A percentile compares a stretch with the other conserved stretches of the same genome.
These are phyloP conservation scores for Rhizomys pruinosus DNA, from an alignment of 2,113 vertebrate genomes.

Conservation along the genomic window DNA sequence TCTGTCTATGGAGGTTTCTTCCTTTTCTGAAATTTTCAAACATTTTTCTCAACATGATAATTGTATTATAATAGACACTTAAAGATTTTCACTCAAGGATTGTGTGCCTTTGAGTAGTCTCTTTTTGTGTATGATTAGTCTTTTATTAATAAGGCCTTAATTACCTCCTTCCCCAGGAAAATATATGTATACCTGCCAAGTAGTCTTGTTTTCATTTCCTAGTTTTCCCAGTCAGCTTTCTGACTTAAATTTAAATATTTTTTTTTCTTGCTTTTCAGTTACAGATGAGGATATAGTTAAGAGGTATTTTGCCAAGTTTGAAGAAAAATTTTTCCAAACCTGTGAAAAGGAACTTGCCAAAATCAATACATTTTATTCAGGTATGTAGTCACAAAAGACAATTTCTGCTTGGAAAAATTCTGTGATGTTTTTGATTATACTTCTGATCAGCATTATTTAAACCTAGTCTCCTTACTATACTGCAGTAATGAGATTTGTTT, in stretches of 20 bases:
- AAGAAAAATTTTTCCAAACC: conserved; percentile 99
- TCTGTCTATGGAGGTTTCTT: conserved; percentile 14
- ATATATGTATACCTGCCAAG: conserved; percentile 34
- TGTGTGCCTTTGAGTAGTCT: conserved; percentile 50
- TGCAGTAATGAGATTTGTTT: conserved; percentile 5
- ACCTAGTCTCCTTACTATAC: neutral
- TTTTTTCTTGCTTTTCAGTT: conserved; percentile 86
- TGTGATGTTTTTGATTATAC: conserved; percentile 12
- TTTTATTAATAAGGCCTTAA: conserved; percentile 14
- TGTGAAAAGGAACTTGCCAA: conserved; percentile 99
- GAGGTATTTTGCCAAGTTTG: conserved; percentile 98
- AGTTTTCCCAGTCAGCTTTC: conserved; percentile 24
- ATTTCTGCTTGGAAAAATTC: conserved; percentile 28
- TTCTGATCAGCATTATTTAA: neutral
- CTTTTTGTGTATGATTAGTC: neutral
- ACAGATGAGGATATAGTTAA: conserved; percentile 98
- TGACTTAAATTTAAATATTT: conserved; percentile 54
- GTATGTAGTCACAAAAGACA: conserved; percentile 83
- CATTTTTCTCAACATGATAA: neutral
- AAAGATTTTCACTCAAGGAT: neutral
- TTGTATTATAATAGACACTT: neutral
- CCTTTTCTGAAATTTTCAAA: conserved; percentile 4
- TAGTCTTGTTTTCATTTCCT: conserved; percentile 37
- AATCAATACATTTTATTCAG: conserved; percentile 99
- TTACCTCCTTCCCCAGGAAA: conserved; percentile 56